Evolutionary conservation across 2,113 vertebrate species (phyloP), one percentile per base, ranked within the genome.

Genomic region (Pterophyllum scalare): DNA sequence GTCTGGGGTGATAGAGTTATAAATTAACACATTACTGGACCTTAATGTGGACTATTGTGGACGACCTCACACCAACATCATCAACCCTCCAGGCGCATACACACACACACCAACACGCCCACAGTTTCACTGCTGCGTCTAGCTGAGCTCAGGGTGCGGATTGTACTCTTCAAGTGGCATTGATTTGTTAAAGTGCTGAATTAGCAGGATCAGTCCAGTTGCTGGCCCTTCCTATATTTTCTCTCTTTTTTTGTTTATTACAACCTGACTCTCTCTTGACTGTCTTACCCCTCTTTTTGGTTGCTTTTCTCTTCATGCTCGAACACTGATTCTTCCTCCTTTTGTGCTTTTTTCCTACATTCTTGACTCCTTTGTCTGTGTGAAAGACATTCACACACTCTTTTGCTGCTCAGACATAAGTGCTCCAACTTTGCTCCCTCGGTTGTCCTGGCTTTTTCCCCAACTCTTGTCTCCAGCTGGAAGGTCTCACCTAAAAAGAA

Each of bases 161-260:
- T 97, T 97, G 97, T 97, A 95, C 97, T 98, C 97, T 97, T 98
- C 97, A 97, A 98, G 97, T 98, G 97, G 97, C 98, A 98, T 99
- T 98, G 98, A 99, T 99, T 98, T 98, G 97, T 97, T 97, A 97
- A 98, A 99, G 96, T 96, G 97, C 98, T 99, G 97, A 99, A 98
- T 98, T 97, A 98, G 98, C 97, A 97, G 96, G 94, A 97, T 95
- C 89, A 80, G 94, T 94, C 97, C 97, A 97, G 97, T 97, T 97
- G 97, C 97, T 96, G 94, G 94, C 94, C 95, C 80, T 89, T 82
- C 40, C 80, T 95, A 72, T 87, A 86, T 90, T 93, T 91, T 91
- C 78, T 75, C 31, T 56, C 26, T 57, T 79, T 75, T 80, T 83
- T 82, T 35, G 35, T 82, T 81, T 91, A 94, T 95, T 94, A 93